A percentile compares a stretch with the other conserved stretches of the same genome.
phyloP scores from a whole-genome alignment of 2,113 vertebrate genomes.

The Nycticorax nycticorax region DNA sequence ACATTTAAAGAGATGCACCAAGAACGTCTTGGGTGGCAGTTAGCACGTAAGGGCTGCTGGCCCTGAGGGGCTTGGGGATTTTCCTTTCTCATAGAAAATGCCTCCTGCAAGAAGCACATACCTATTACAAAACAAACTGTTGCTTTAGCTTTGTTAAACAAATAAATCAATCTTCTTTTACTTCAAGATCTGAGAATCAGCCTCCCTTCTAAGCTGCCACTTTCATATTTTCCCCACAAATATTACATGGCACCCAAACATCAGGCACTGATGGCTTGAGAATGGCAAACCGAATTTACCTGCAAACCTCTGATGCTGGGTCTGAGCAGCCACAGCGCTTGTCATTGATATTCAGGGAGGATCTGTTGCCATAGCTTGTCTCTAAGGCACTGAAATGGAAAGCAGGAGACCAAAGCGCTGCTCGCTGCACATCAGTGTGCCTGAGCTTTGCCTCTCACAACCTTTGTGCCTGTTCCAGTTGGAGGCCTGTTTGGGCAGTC shows the following conservation, averaged over 20 bases:
- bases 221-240: accelerated
- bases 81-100: background rate
- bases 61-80: background rate
- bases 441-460: background rate
- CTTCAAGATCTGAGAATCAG: background rate
- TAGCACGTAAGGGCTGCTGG: background rate
- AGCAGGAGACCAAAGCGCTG: background rate
- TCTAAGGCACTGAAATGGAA: background rate
- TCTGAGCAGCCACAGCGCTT: background rate
- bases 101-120: background rate
- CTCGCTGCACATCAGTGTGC: background rate
- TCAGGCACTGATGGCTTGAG: background rate
- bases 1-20: background rate
- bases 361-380: background rate
- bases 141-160: background rate
- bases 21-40: background rate
- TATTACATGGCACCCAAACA: accelerated
- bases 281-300: background rate
- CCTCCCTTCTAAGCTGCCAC: background rate
- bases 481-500: background rate
- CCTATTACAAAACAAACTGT: constrained; percentile 1
- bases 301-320: background rate
- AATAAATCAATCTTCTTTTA: background rate
- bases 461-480: background rate
- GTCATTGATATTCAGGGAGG: background rate